A percentile compares a stretch with the other conserved stretches of the same genome.
Evolutionary conservation across 1,140 invertebrate species (phyloP).

Genomic region (Lasioglossum albipes): DNA sequence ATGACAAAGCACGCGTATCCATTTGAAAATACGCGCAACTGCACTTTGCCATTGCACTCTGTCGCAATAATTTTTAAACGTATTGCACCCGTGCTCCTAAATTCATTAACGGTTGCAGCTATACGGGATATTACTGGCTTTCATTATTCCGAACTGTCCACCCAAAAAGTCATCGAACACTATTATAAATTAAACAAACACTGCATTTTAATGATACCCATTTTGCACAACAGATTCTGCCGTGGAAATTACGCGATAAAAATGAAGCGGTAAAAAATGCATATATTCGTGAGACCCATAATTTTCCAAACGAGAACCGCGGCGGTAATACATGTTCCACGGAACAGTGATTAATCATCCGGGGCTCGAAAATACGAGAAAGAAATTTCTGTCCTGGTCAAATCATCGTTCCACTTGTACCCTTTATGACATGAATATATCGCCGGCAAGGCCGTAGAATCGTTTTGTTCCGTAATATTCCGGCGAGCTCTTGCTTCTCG

Average conservation of each 20-base stretch:
- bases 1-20: background rate
- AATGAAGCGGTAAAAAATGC: background rate
- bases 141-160: too few species aligned
- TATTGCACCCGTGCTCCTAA: background rate
- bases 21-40: background rate
- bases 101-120: too few species aligned
- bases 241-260: too few species aligned
- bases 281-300: background rate
- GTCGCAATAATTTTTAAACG: background rate
- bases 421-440: slow-evolving; percentile 35
- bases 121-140: too few species aligned
- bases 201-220: too few species aligned
- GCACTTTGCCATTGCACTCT: background rate
- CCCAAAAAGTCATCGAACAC: too few species aligned
- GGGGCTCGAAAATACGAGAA: background rate
- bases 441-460: slow-evolving; percentile 23
- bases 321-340: background rate
- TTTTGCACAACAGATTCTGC: too few species aligned
- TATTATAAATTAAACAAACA: too few species aligned
- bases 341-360: slow-evolving; percentile 3
- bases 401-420: slow-evolving; percentile 39
- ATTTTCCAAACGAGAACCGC: background rate
- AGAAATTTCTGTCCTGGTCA: slow-evolving; percentile 13
- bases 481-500: background rate
- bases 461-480: slow-evolving; percentile 43